Percentiles rank a stretch among this genome's conserved stretches.
phyloP scores from a whole-genome alignment of 2,797 vertebrate species.

The Vireo griseus region DNA sequence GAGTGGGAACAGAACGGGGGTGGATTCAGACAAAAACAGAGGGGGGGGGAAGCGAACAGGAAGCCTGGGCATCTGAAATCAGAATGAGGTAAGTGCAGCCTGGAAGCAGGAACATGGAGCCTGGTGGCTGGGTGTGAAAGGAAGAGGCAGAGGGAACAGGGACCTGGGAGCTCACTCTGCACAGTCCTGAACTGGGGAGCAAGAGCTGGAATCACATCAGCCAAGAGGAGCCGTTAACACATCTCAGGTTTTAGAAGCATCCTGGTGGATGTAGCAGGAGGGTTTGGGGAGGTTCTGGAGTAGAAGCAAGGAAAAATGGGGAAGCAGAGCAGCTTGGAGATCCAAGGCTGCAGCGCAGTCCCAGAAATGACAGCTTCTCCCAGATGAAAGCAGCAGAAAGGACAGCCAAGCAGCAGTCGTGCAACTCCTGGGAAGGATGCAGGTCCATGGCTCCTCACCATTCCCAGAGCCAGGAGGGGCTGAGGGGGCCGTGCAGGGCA shows the following conservation, averaged over 20 bases:
- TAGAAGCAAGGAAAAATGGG: neutral
- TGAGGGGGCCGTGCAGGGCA: neutral
- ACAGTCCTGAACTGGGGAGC: neutral
- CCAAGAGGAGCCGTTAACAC: neutral
- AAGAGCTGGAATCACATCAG: neutral
- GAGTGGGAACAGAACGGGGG: neutral
- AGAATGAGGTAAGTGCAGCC: neutral
- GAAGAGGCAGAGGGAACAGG: neutral
- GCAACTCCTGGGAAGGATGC: neutral
- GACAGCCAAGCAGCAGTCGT: neutral
- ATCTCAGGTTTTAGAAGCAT: neutral
- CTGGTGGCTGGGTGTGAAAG: neutral
- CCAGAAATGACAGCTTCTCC: neutral
- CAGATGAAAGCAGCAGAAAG: neutral
- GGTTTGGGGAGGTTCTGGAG: neutral
- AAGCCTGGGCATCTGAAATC: neutral
- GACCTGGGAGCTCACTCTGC: neutral
- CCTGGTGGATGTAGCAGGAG: neutral
- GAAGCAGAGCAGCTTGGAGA: neutral
- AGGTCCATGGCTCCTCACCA: neutral
- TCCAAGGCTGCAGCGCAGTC: neutral
- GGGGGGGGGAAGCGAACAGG: neutral
- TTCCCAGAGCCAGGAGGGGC: neutral
- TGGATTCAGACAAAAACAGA: conserved; percentile 19
- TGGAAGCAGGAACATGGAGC: neutral